A percentile compares a stretch with the other conserved stretches of the same genome.
These are phyloP conservation scores for Acropora tenuis DNA, from an alignment of 64 coral and sea anemone species.

Conservation along the genomic window DNA sequence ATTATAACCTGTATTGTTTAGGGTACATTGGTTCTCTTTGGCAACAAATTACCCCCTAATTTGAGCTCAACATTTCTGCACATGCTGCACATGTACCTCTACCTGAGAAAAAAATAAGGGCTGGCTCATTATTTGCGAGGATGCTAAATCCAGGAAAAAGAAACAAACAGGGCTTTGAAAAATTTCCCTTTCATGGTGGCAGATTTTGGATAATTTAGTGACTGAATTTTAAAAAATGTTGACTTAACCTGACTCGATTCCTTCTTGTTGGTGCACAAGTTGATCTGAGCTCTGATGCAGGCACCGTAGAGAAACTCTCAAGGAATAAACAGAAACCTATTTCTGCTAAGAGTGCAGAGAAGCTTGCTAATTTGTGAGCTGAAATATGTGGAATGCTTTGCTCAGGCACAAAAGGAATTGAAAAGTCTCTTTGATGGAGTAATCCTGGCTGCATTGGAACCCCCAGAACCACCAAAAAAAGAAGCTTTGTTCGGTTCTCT, in stretches of 20 bases:
- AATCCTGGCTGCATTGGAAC: conserved; percentile 80
- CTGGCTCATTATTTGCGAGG: no score
- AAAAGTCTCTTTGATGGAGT: conserved; percentile 92
- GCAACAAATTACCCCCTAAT: no score
- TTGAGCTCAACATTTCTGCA: no score
- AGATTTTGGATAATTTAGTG: no score
- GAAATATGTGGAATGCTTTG: conserved; percentile 90
- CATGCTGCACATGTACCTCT: no score
- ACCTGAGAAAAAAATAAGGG: no score
- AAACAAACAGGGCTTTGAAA: no score
- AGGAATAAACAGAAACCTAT: conserved; percentile 94
- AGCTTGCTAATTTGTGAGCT: conserved; percentile 59
- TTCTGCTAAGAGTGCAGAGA: conserved; percentile 75
- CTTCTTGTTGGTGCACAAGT: conserved; percentile 92
- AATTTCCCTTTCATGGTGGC: no score
- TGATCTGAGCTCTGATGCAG: conserved; percentile 82
- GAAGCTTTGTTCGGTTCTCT: conserved; percentile 80
- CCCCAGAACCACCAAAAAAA: conserved; percentile 93
- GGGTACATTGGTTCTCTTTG: no score
- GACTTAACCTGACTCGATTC: conserved; percentile 52
- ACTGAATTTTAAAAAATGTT: no score
- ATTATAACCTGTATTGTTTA: no score
- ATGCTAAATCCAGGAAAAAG: no score
- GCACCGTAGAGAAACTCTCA: conserved; percentile 89
- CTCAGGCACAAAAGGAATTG: conserved; percentile 81